Conservation (phyloP, 2,113 vertebrate genomes). For the Hypocryptadius cinnamomeus region DNA sequence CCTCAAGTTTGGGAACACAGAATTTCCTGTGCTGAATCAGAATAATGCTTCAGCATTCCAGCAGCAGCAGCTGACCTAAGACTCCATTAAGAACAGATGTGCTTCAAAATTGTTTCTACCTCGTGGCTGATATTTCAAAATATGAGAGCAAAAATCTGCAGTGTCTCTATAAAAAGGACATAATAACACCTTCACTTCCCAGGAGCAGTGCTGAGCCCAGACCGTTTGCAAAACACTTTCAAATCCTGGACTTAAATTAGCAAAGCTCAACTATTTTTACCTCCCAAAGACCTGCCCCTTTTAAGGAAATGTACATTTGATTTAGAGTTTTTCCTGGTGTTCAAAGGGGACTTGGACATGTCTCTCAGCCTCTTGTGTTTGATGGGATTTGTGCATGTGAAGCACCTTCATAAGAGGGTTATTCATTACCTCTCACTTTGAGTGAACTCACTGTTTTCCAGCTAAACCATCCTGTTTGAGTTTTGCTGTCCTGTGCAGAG, state of each 20-base stretch:
- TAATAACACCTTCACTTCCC: background rate
- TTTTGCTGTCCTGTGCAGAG: background rate
- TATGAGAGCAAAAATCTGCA: background rate
- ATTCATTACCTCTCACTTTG: background rate
- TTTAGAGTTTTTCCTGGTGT: background rate
- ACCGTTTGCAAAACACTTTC: background rate
- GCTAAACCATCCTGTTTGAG: background rate
- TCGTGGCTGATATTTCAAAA: background rate
- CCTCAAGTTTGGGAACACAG: background rate
- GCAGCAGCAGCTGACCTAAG: background rate
- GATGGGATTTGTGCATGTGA: background rate
- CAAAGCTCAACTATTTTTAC: background rate
- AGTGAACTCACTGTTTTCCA: background rate
- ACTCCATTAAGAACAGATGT: background rate
- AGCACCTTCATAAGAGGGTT: background rate
- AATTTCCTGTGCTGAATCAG: background rate
- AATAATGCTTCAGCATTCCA: background rate
- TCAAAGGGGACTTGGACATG: background rate
- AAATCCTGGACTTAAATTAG: background rate
- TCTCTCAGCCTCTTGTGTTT: background rate
- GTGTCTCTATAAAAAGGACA: background rate
- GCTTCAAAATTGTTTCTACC: background rate
- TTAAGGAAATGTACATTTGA: background rate
- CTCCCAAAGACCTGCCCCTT: background rate
- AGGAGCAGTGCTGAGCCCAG: background rate